Evolutionary conservation across 2,888 invertebrate species (phyloP).

Genomic region (Anticlea derivata): DNA sequence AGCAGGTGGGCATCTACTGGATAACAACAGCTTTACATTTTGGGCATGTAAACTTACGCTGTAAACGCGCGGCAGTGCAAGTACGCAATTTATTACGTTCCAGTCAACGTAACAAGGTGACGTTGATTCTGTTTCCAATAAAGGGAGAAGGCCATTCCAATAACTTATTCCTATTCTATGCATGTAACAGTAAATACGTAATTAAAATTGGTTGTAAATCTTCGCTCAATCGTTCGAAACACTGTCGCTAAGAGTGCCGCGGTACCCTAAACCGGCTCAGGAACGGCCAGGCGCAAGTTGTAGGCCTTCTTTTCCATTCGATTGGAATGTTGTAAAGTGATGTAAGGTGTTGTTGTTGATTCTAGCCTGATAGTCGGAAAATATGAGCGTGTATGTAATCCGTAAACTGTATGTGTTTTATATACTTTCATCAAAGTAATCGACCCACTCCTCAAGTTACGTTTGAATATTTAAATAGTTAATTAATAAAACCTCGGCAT

Average conservation of each 20-base stretch:
- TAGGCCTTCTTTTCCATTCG: constrained; percentile 34
- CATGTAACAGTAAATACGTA: background rate
- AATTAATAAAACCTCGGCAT: too few species aligned
- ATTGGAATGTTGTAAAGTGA: constrained; percentile 40
- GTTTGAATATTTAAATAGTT: too few species aligned
- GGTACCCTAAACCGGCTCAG: constrained; percentile 30
- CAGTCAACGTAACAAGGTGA: too few species aligned
- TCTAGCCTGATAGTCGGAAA: constrained; percentile 26
- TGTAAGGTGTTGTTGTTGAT: constrained; percentile 38
- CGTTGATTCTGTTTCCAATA: too few species aligned
- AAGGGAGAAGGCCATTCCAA: too few species aligned
- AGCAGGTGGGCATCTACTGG: too few species aligned
- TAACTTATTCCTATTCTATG: too few species aligned
- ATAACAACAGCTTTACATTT: too few species aligned
- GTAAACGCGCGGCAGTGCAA: too few species aligned
- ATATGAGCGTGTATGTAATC: constrained; percentile 12
- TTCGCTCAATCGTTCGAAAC: background rate
- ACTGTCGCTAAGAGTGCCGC: constrained; percentile 3
- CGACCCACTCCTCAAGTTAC: too few species aligned
- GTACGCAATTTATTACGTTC: too few species aligned
- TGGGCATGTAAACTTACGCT: too few species aligned
- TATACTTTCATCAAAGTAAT: background rate
- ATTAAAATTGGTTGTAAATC: background rate
- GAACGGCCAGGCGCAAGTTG: constrained; percentile 28
- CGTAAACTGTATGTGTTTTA: constrained; percentile 3